Evolutionary conservation across 2,888 invertebrate genomes (phyloP), one percentile per base, ranked within the genome.

Genomic region (Campopleginae sp.): DNA sequence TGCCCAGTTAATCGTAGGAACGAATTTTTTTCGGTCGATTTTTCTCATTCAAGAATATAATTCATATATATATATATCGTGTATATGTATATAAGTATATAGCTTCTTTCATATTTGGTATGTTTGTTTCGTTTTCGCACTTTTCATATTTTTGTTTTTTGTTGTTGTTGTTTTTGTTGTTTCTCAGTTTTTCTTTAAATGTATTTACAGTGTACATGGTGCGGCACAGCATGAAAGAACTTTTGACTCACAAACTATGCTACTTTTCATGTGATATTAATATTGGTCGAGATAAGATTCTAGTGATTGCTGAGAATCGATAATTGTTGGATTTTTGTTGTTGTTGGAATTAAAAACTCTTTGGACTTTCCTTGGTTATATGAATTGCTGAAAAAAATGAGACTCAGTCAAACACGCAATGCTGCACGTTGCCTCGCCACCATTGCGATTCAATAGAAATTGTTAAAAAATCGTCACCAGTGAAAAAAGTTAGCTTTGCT

Each of bases 211-310:
- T 71, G 76, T 76, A 80, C 72, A 85, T 80, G 84, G 79, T 78
- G 82, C 82, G 85, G 78, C 71, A 80, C 86, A 82, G 77, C 76
- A 87, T 81, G 81, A 84, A 86, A 86, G 72, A 84, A 80, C 58
- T 46, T 77, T 71, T 74, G 65, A 80, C 63, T 70, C 78, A 79
- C 63, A 58, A 80, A 80, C 80, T 75, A 82, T 70, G 54, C 83
- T 87, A 85, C 82, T 77, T 17, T 68, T 85, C 86, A 76, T 74
- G 79, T 82, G 78, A 81, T 80, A 80, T 85, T 84, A 76, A 85
- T 83, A 81, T 86, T 86, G 85, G 86, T 87, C 87, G 78, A 84
- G 86, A 77, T 87, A 84, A 68, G 68, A 38, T 77, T 86, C 58
- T 80, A 79, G 31, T 74, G 76, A 75, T 85, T 70, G 74, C 33